Evolutionary conservation across 2,113 vertebrate species (phyloP).

Genomic region (western clawed frog (Xenopus tropicalis)): UCB_Xtro_10.0 CM004444.2:133921001-133921500

Average conservation of each 20-base stretch:
- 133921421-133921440: too few species aligned
- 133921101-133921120: not conserved
- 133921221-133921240: not conserved
- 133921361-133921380: too few species aligned
- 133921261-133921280: too few species aligned
- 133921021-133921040: not conserved
- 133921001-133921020: not conserved
- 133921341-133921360: too few species aligned
- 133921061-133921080: constrained; percentile 43
- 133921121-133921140: constrained; percentile 16
- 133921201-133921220: not conserved
- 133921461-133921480: too few species aligned
- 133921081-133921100: not conserved
- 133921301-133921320: too few species aligned
- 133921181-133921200: not conserved
- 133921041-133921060: constrained; percentile 1
- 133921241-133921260: not conserved
- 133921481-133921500: too few species aligned
- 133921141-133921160: constrained; percentile 17
- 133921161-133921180: constrained; percentile 15
- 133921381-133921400: too few species aligned
- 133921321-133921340: too few species aligned
- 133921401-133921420: too few species aligned
- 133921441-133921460: too few species aligned
- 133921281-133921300: too few species aligned